Base-by-base conservation (phyloP, 2,888 invertebrate species). In the Girardia tigrina region DNA sequence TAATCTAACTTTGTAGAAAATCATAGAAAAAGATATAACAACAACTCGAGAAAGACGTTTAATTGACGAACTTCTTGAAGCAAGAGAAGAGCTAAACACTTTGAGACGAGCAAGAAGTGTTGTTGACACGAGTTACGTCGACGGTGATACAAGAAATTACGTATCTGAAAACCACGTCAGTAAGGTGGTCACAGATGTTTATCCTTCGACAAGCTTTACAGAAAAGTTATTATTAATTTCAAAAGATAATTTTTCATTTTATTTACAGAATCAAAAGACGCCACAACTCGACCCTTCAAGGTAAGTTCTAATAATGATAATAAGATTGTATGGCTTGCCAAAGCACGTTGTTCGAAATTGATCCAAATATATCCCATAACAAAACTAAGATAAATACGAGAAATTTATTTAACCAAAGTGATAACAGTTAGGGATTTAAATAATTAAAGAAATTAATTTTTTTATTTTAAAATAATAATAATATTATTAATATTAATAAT, bases 31-130 rank as follows among this genome's bases (percentile, higher is more conserved):
- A n/a, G 56, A 56, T 6, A 56, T n/a, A 56, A 20, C 29, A 73
- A 73, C 73, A 1, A 16, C 26, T 2, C n/a, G 73, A 29, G 73
- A 73, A 29, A 28, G 36, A 29, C 73, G 73, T 4, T 26, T 73
- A 14, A 73, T 73, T 28, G 73, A 73, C 26, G 73, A 73, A 36
- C 26, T 73, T 14, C 20, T 73, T 1, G 29, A 73, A 26, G 73
- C 73, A 16, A 70, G 73, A n/a, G 36, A 73, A 36, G 73, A 73
- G 36, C 36, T 73, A 28, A 27, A 29, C n/a, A 23, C 73, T 16
- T 26, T 73, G 2, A 28, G 36, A 29, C 28, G 73, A 69, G 23
- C 73, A n/a, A 28, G 36, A n/a, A 73, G 73, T 36, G 26, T 73
- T 26, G 29, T 42, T 26, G 73, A 73, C 12, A 56, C n/a, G 6